These are phyloP conservation scores for Bubo blakistoni DNA, from an alignment of 2,113 vertebrate species.

Conservation along the genomic window DNA sequence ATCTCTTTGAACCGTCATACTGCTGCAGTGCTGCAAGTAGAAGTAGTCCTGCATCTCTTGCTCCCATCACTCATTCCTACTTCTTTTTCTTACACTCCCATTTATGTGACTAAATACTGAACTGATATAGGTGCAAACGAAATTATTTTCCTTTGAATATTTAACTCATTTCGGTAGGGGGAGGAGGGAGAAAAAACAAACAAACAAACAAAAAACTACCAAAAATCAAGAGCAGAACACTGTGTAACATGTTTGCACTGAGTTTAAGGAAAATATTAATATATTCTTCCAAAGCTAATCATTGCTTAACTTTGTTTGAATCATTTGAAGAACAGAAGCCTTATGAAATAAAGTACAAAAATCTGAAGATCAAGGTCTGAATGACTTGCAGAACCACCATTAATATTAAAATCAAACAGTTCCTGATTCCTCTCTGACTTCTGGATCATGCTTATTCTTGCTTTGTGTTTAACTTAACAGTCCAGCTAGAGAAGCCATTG, in stretches of 20 bases:
- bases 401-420: neutral
- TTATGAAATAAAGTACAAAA: neutral
- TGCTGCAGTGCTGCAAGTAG: neutral
- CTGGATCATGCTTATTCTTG: neutral
- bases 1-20: neutral
- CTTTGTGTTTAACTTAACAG: neutral
- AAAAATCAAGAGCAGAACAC: neutral
- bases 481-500: neutral
- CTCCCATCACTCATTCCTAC: neutral
- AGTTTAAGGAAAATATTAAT: neutral
- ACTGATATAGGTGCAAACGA: fast-evolving
- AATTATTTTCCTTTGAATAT: neutral
- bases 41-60: neutral
- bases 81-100: neutral
- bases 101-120: neutral
- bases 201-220: too few species aligned
- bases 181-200: neutral
- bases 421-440: neutral
- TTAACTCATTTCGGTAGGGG: neutral
- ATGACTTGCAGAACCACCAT: neutral
- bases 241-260: neutral
- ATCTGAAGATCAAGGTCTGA: neutral
- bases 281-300: neutral
- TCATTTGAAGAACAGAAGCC: neutral
- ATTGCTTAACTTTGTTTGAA: neutral